These are phyloP conservation scores for Manduca sexta DNA, from an alignment of 1,140 invertebrate genomes.

Conservation along the genomic window DNA sequence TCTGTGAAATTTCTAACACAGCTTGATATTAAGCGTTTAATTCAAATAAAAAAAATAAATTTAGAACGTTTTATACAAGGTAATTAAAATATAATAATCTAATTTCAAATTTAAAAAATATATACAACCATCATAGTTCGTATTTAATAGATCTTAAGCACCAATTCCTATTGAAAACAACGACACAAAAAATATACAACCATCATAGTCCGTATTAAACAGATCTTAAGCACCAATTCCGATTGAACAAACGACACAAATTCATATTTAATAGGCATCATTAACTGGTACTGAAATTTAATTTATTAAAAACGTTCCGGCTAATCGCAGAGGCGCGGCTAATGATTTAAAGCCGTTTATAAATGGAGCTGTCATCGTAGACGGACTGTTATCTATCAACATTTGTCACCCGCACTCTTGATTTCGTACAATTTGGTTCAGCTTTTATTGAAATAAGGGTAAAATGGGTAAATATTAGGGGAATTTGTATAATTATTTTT, in stretches of 20 bases:
- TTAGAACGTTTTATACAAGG: too few relatives aligned
- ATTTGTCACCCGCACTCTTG: conserved; percentile 49
- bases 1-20: too few relatives aligned
- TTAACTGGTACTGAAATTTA: conserved; percentile 24
- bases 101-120: too few relatives aligned
- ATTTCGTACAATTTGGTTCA: conserved; percentile 35
- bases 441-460: conserved; percentile 3
- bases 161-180: too few relatives aligned
- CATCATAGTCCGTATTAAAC: too few relatives aligned
- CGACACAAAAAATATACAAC: too few relatives aligned
- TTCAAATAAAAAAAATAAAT: background rate
- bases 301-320: conserved; percentile 37
- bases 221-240: conserved; percentile 19
- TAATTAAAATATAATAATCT: too few relatives aligned
- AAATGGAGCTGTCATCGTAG: conserved; percentile 60
- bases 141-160: too few relatives aligned
- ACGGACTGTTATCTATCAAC: conserved; percentile 41
- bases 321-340: conserved; percentile 30
- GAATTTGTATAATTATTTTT: too few relatives aligned
- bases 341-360: conserved; percentile 46
- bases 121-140: too few relatives aligned
- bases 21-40: background rate
- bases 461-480: too few relatives aligned
- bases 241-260: conserved; percentile 13
- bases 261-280: conserved; percentile 12